These are phyloP conservation scores for Acronicta aceris DNA, from an alignment of 2,888 invertebrate genomes.

Conservation along the genomic window DNA sequence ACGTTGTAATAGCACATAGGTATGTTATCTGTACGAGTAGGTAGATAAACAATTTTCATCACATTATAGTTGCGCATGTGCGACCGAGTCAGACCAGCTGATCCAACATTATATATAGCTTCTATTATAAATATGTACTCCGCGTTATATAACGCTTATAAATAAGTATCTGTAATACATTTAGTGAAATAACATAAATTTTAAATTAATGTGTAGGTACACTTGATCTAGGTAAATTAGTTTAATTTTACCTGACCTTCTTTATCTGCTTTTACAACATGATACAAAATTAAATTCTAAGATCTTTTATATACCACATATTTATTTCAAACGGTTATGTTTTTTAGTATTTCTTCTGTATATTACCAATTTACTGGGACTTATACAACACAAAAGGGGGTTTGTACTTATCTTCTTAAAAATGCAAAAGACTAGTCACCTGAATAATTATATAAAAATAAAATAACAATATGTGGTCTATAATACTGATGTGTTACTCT, in stretches of 20 bases:
- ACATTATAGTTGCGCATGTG: constrained; percentile 22
- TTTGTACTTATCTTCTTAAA: constrained; percentile 53
- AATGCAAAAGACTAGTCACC: constrained; percentile 68
- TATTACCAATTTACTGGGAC: constrained; percentile 29
- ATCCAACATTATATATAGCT: constrained; percentile 27
- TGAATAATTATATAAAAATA: constrained; percentile 48
- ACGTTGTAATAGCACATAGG: constrained; percentile 64
- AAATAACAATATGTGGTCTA: constrained; percentile 68
- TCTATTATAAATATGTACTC: constrained; percentile 27
- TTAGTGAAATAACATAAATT: constrained; percentile 13
- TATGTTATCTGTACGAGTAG: constrained; percentile 22
- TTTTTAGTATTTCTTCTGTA: constrained; percentile 6
- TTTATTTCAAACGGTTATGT: constrained; percentile 40
- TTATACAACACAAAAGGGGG: constrained; percentile 23
- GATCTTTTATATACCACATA: constrained; percentile 68
- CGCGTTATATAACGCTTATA: constrained; percentile 11
- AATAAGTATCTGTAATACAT: constrained; percentile 29
- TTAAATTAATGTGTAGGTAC: constrained; percentile 4
- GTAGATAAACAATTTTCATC: constrained; percentile 27
- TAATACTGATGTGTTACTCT: constrained; percentile 76
- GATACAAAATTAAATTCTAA: constrained; percentile 44
- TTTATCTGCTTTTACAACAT: constrained; percentile 62
- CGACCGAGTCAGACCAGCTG: constrained; percentile 49
- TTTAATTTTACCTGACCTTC: constrained; percentile 10
- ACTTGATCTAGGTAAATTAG: background rate